Base-by-base conservation (phyloP, 2,113 vertebrate species). In the Elgaria multicarinata region DNA sequence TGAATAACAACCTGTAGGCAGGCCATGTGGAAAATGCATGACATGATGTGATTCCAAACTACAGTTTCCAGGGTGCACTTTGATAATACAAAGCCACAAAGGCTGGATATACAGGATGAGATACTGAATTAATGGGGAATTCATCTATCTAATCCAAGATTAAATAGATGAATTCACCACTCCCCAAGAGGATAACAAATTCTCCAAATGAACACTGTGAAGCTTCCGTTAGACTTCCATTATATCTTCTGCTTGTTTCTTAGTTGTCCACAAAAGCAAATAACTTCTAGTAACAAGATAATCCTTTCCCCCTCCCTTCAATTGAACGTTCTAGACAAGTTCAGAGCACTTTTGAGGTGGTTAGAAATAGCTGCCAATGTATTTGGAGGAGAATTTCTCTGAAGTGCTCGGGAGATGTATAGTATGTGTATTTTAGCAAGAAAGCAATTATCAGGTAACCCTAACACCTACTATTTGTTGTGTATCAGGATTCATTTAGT, bases 191-290 rank as follows among this genome's bases (percentile, higher is more conserved):
- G 58, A 62, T 20, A 62, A 62, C 16, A 75, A 76, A n/a, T 44
- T 44, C 22, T 76, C 22, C 74, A 22, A 76, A 76, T 76, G 42
- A 76, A 75, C 42, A 24, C 42, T n/a, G n/a, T 20, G 87, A 92
- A 88, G 78, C 55, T 18, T 1, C 85, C 82, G 66, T 93, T 90
- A 92, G 42, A 89, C 39, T 81, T 46, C 80, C 20, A 83, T 92
- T 85, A 92, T 50, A 69, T 62, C 72, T 74, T 87, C 24, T 28
- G 42, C 76, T 93, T 86, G 80, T n/a, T 89, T 88, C 85, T 91
- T 89, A 88, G 89, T 84, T 87, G 92, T 89, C 85, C 74, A 89
- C 86, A 88, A 89, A 89, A 90, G 79, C 42, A 76, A 8, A 2
- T 53, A 58, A 12, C 33, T 9, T 2, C 24, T 75, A 76, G 66